Conservation (phyloP, 1,140 invertebrate species). For the Drosophila orena region DNA sequence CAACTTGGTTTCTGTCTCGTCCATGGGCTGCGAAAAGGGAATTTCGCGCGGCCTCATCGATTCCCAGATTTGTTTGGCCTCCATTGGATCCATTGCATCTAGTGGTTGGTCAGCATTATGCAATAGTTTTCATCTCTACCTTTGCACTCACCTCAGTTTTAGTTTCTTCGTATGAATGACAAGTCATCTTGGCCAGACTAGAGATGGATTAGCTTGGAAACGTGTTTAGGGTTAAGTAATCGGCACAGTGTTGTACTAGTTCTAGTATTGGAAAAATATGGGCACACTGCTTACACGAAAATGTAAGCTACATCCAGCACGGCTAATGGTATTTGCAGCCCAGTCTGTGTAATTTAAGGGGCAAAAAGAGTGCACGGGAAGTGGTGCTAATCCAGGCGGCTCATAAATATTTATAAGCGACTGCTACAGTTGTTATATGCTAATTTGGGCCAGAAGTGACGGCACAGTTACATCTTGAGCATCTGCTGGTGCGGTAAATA, state of each 20-base stretch:
- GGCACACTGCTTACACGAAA: neutral
- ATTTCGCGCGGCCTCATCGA: constrained; percentile 14
- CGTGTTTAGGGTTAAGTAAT: too few species aligned
- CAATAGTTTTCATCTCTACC: too few species aligned
- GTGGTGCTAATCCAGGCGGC: constrained; percentile 37
- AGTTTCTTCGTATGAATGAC: neutral
- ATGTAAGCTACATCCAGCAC: too few species aligned
- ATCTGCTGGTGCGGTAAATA: constrained; percentile 78
- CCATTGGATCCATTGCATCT: neutral
- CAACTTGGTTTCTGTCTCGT: constrained; percentile 27
- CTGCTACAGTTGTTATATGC: constrained; percentile 77
- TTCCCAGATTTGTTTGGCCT: neutral
- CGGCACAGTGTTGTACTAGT: neutral
- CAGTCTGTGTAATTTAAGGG: constrained; percentile 1
- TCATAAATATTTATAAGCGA: constrained; percentile 77
- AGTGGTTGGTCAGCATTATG: neutral
- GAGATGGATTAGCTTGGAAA: neutral
- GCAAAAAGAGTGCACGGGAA: constrained; percentile 21
- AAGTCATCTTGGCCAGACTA: neutral
- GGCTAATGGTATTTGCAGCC: too few species aligned
- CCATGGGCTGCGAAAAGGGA: constrained; percentile 3
- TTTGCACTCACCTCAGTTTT: neutral
- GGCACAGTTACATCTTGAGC: constrained; percentile 74
- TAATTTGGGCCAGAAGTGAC: constrained; percentile 66
- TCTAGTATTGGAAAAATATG: neutral